phyloP scores from a whole-genome alignment of 1,140 invertebrate genomes.

The Dolichoris vasculosae region DNA sequence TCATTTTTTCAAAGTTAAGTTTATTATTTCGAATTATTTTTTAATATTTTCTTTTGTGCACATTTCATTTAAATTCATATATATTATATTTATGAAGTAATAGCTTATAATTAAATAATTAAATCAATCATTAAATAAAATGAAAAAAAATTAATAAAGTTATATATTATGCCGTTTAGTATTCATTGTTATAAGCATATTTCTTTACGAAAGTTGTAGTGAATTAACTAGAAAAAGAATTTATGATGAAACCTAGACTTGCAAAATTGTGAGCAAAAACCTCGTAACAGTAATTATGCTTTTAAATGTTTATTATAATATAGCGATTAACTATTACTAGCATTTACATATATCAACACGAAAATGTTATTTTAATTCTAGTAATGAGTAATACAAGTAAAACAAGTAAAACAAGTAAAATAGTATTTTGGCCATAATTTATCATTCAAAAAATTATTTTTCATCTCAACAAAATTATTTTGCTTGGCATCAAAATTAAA shows the following conservation, averaged over 20 bases:
- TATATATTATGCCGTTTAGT: neutral
- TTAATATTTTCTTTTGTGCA: neutral
- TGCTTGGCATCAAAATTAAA: neutral
- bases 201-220: neutral
- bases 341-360: neutral
- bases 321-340: neutral
- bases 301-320: slow-evolving; percentile 31
- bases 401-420: neutral
- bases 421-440: neutral
- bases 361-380: neutral
- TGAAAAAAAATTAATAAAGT: neutral
- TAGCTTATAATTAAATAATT: neutral
- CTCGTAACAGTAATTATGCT: slow-evolving; percentile 18
- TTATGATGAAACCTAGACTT: slow-evolving; percentile 17
- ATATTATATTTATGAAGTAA: neutral
- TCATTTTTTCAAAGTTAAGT: neutral
- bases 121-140: neutral
- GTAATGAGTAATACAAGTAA: neutral
- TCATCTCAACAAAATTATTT: no score
- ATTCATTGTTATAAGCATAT: neutral
- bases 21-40: neutral
- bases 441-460: neutral
- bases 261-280: slow-evolving; percentile 18
- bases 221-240: slow-evolving; percentile 5
- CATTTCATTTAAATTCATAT: neutral